A percentile compares a stretch with the other conserved stretches of the same genome.
These are phyloP conservation scores for Danionella dracula DNA, from an alignment of 2,797 vertebrate species.

Conservation along the genomic window DNA sequence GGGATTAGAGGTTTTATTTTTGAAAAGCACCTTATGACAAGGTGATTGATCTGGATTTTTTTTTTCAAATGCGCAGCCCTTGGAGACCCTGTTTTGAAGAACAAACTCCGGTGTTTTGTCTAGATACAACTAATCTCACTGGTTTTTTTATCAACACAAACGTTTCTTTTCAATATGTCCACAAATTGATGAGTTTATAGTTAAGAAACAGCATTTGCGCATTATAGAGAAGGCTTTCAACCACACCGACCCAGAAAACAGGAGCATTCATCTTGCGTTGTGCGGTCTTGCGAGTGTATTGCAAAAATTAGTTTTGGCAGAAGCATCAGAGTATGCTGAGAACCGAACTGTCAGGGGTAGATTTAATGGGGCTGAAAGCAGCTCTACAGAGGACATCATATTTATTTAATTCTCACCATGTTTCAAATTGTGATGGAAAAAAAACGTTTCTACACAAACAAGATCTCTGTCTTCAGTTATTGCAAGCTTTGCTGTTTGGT, in stretches of 20 bases:
- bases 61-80: background rate
- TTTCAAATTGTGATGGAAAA: slow-evolving; percentile 24
- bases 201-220: background rate
- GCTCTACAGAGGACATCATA: slow-evolving; percentile 3
- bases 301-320: slow-evolving; percentile 26
- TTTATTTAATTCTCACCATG: slow-evolving; percentile 1
- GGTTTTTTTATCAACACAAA: background rate
- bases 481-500: background rate
- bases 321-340: slow-evolving; percentile 12
- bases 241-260: background rate
- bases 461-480: background rate
- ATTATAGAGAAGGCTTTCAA: background rate
- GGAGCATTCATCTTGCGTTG: background rate
- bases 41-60: slow-evolving; percentile 30
- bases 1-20: slow-evolving; percentile 31
- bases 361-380: slow-evolving; percentile 2
- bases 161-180: background rate
- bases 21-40: slow-evolving; percentile 32
- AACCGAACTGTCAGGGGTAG: background rate
- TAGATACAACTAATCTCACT: slow-evolving; percentile 15
- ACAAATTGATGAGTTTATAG: slow-evolving; percentile 12
- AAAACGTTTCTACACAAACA: background rate
- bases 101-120: slow-evolving; percentile 7
- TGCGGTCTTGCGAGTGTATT: background rate
- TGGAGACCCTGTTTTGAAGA: slow-evolving; percentile 17